Evolutionary conservation across 2,888 invertebrate genomes (phyloP), one percentile per base, ranked within the genome.

Genomic region (Lathronympha strigana): DNA sequence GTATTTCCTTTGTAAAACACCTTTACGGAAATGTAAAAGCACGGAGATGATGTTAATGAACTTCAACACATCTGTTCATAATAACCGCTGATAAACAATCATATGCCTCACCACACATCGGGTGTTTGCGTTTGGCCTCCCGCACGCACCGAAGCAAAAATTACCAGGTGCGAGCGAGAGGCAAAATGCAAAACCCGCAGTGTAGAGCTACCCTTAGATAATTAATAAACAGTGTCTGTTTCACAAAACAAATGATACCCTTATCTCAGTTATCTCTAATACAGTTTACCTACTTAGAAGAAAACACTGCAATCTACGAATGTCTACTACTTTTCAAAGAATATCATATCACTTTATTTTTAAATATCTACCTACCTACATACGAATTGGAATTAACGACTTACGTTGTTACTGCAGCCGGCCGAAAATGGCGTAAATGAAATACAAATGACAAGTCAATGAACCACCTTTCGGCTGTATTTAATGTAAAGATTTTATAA

Each of bases 11-110:
- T 4, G 28, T 1, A 28, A 28, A 8, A 28, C n/a, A n/a, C n/a
- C n/a, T n/a, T n/a, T n/a, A n/a, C n/a, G n/a, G n/a, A n/a, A n/a
- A n/a, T n/a, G n/a, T n/a, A n/a, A n/a, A n/a, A n/a, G n/a, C n/a
- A n/a, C n/a, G n/a, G 28, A 3, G 8, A 43, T 19, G 19, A 17
- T 17, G 25, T n/a, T 28, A 45, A 31, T 45, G 38, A 38, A 54
- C 38, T 54, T 25, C 17, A 55, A 28, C 17, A 40, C 40, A 25
- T 38, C 17, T 28, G 13, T 28, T 55, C 17, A 53, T 28, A 43
- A 3, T 25, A 17, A 28, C 54, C 17, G 25, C 54, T 55, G 54
- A 55, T 55, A 55, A 40, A n/a, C n/a, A n/a, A n/a, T n/a, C n/a
- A n/a, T n/a, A n/a, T n/a, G n/a, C n/a, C n/a, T n/a, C n/a, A n/a